Conservation (phyloP, 2,797 vertebrate genomes). For the Acropternis orthonyx region DNA sequence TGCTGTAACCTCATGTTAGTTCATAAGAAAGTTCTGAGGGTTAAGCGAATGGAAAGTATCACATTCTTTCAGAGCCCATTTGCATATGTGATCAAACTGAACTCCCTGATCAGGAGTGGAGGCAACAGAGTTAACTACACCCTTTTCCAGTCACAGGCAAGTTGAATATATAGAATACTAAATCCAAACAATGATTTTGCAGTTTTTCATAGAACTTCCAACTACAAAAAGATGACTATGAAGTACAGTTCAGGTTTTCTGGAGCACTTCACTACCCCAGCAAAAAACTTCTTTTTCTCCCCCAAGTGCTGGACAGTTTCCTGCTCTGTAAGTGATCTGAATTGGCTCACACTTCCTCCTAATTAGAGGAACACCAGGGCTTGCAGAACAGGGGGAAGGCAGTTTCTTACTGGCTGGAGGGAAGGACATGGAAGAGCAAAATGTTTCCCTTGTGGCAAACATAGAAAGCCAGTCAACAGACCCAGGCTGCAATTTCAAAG, state of each 20-base stretch:
- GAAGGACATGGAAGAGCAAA: not conserved
- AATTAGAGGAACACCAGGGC: not conserved
- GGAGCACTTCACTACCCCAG: not conserved
- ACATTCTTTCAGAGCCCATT: not conserved
- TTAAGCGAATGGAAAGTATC: not conserved
- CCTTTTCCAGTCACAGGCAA: not conserved
- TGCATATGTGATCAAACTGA: not conserved
- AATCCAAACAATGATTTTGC: not conserved
- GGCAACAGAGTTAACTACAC: not conserved
- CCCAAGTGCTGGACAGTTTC: not conserved
- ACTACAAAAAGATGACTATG: not conserved
- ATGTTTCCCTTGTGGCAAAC: not conserved
- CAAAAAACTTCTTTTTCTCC: not conserved
- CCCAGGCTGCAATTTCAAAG: not conserved
- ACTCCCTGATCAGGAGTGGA: not conserved
- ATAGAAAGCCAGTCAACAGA: not conserved
- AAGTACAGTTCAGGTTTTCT: not conserved
- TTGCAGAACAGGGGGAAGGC: not conserved
- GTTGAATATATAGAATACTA: not conserved
- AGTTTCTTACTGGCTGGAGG: not conserved
- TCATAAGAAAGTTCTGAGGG: not conserved
- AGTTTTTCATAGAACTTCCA: not conserved
- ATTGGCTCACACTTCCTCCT: not conserved
- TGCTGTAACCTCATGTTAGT: not conserved
- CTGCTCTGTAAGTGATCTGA: not conserved